These are phyloP conservation scores for Zygogramma bicolorata DNA, from an alignment of 2,888 invertebrate species.

Conservation along the genomic window DNA sequence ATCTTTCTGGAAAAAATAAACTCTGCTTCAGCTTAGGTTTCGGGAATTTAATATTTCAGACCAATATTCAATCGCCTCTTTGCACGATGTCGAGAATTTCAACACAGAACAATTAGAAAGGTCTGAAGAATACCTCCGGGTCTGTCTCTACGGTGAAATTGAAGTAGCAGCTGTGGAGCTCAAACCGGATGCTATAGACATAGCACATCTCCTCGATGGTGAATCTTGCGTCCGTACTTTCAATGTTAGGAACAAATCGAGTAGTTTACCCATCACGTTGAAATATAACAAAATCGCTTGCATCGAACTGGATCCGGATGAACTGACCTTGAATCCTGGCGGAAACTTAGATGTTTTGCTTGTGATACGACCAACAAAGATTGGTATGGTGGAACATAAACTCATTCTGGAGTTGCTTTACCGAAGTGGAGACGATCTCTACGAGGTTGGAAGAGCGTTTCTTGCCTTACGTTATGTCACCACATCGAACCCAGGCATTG, in stretches of 20 bases:
- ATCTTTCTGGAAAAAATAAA: background rate
- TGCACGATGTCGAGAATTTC: slow-evolving; percentile 18
- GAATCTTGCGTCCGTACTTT: slow-evolving; percentile 54
- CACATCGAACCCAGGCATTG: background rate
- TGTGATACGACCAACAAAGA: slow-evolving; percentile 48
- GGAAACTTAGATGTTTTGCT: slow-evolving; percentile 45
- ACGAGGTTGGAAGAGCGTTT: slow-evolving; percentile 32
- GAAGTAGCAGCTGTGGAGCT: slow-evolving; percentile 68
- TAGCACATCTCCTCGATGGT: slow-evolving; percentile 66
- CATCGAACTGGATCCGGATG: slow-evolving; percentile 52
- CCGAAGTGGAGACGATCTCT: slow-evolving; percentile 34
- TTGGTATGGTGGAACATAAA: slow-evolving; percentile 46
- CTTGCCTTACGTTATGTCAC: slow-evolving; percentile 19
- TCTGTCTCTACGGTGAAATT: slow-evolving; percentile 72
- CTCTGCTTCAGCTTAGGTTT: background rate
- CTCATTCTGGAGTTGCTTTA: slow-evolving; percentile 54
- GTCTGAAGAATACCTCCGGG: slow-evolving; percentile 51
- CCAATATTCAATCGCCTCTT: slow-evolving; percentile 28
- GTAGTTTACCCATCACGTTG: slow-evolving; percentile 51
- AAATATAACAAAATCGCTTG: slow-evolving; percentile 54
- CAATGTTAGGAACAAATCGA: slow-evolving; percentile 52
- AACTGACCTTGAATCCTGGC: slow-evolving; percentile 44
- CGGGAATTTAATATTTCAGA: slow-evolving; percentile 10
- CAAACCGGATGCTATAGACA: slow-evolving; percentile 67
- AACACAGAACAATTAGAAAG: slow-evolving; percentile 16